These are phyloP conservation scores for Heliothis virescens DNA, from an alignment of 1,140 invertebrate species.

Conservation along the genomic window DNA sequence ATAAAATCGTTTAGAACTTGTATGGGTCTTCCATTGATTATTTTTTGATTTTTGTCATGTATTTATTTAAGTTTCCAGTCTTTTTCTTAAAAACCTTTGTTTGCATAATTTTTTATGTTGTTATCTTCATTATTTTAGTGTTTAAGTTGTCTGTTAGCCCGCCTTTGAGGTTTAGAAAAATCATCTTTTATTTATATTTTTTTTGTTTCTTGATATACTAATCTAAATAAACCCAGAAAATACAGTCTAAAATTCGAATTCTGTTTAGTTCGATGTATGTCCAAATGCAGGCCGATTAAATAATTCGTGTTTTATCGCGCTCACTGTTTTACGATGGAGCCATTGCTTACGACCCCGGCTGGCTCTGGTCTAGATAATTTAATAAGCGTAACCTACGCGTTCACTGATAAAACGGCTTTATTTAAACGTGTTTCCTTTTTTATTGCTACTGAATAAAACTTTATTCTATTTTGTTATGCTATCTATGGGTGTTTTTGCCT, in stretches of 20 bases:
- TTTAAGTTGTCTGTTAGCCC: no score
- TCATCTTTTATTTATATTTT: no score
- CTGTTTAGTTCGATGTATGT: background rate
- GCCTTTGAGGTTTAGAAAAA: no score
- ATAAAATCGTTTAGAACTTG: no score
- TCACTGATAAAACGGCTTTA: constrained; percentile 4
- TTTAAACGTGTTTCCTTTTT: constrained; percentile 7
- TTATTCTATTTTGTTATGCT: background rate
- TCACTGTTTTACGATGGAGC: background rate
- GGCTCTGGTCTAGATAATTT: constrained; percentile 12
- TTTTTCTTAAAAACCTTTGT: no score
- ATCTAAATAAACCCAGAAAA: background rate
- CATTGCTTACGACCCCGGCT: background rate
- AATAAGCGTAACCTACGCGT: background rate
- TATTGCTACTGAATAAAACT: background rate
- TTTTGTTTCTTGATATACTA: background rate
- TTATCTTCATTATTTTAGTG: no score
- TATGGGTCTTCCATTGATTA: no score
- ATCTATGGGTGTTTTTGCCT: no score
- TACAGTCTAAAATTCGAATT: background rate
- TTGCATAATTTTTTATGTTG: no score
- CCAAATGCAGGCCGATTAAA: background rate
- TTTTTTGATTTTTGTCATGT: no score
- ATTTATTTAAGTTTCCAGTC: no score
- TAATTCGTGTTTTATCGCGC: constrained; percentile 18